These are phyloP conservation scores for Chrysoperla carnea DNA, from an alignment of 1,140 invertebrate species.

Conservation along the genomic window DNA sequence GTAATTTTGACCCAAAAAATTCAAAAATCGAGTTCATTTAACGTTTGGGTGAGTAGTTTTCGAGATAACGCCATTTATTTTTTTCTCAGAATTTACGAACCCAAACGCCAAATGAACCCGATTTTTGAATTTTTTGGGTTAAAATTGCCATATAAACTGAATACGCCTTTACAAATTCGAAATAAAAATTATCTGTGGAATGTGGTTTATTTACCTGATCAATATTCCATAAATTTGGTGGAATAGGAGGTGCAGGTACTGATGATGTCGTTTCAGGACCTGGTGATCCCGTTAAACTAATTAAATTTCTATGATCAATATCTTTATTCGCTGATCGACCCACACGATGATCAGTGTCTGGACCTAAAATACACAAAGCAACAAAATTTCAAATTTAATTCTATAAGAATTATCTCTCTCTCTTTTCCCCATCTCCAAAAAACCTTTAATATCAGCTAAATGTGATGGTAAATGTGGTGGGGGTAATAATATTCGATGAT, in stretches of 20 bases:
- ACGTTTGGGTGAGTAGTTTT: too few relatives aligned
- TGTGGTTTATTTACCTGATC: slow-evolving; percentile 13
- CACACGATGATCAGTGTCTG: background rate
- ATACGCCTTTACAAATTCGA: too few relatives aligned
- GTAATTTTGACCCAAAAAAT: too few relatives aligned
- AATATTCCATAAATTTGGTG: slow-evolving; percentile 7
- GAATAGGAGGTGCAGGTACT: slow-evolving; percentile 13
- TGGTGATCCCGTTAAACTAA: slow-evolving; percentile 58
- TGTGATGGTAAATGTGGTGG: slow-evolving; percentile 1
- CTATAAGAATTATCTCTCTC: background rate
- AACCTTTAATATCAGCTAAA: slow-evolving; percentile 1
- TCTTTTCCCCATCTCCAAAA: background rate
- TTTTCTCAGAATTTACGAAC: too few relatives aligned
- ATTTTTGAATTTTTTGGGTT: too few relatives aligned
- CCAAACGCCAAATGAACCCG: too few relatives aligned
- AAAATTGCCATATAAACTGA: too few relatives aligned
- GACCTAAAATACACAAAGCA: background rate
- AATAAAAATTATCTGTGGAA: too few relatives aligned
- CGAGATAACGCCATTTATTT: too few relatives aligned
- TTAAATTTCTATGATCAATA: slow-evolving; percentile 70
- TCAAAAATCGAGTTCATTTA: too few relatives aligned
- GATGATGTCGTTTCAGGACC: slow-evolving; percentile 20
- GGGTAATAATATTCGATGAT: slow-evolving; percentile 26
- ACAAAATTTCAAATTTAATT: too few relatives aligned
- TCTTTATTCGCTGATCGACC: slow-evolving; percentile 22